Evolutionary conservation across 2,797 vertebrate genomes (phyloP), one percentile per base, ranked within the genome.

Genomic region (Enteromius fasciolatus): DNA sequence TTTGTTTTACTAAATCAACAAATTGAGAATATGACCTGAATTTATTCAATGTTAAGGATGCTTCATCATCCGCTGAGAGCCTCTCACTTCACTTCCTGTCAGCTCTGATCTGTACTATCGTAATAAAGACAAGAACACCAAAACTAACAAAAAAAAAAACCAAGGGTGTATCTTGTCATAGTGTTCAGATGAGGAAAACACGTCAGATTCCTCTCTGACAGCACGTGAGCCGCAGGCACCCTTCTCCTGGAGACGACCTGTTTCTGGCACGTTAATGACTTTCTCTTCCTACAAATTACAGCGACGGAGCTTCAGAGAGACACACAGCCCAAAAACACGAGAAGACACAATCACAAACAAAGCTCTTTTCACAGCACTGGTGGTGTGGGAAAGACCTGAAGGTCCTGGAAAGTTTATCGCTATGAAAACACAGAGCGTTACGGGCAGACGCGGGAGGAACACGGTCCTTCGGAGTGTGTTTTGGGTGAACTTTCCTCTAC

Each of bases 311-410:
- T 61, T 28, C 57, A 28, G 57, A 61, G 57, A 17, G 14, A 31
- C 25, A 15, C 12, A 90, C 79, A 83, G 83, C 54, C 83, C 82
- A 77, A 31, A 41, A 87, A 82, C 85, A 76, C 73, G 28, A 54
- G 41, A 5, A 57, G 8, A 18, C 33, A 18, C 33, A 9, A 8
- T 33, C 39, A 25, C 39, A 33, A 31, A 14, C 12, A 20, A 54
- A 54, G 48, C 28, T 74, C 18, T 18, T 23, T 41, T 68, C 36
- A 46, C 15, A 31, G 23, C 39, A 17, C 28, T n/a, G 63, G 17
- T 2, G 9, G 59, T 50, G 46, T 52, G 61, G 59, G 28, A 67
- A 52, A 78, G 76, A 15, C 31, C 18, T 3, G 50, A 14, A 66
- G 25, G 23, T 23, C 41, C 76, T 18, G 14, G 63, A 67, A 25